A percentile compares a stretch with the other conserved stretches of the same genome.
Conservation (phyloP, 2,113 vertebrate genomes). For the Muntiacus muntjak region DNA sequence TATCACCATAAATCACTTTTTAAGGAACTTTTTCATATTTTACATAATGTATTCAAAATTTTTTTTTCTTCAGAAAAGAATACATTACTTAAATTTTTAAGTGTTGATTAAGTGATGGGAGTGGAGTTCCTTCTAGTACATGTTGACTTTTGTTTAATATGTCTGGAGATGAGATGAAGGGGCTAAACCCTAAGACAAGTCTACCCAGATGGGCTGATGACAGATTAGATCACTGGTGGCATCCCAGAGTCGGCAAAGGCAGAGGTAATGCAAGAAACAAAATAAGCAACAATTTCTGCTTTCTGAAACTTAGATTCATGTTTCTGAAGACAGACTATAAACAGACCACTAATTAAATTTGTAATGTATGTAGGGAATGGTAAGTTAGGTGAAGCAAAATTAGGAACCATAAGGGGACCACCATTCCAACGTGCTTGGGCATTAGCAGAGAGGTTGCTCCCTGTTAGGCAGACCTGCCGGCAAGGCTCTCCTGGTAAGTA, state of each 20-base stretch:
- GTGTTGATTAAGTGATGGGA: background rate
- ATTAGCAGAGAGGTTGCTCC: background rate
- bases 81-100: background rate
- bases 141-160: background rate
- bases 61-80: background rate
- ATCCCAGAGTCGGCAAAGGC: background rate
- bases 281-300: background rate
- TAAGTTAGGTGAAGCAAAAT: background rate
- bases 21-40: background rate
- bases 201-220: background rate
- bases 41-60: background rate
- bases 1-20: background rate
- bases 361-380: background rate
- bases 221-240: background rate
- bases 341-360: background rate
- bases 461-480: background rate
- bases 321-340: background rate
- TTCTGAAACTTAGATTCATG: background rate
- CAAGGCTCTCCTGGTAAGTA: background rate
- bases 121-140: background rate
- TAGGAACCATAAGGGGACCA: background rate
- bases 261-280: background rate
- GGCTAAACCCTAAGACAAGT: background rate
- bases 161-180: background rate
- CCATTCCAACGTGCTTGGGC: background rate